phyloP scores from a whole-genome alignment of 2,113 vertebrate genomes.

The Mixornis gularis region DNA sequence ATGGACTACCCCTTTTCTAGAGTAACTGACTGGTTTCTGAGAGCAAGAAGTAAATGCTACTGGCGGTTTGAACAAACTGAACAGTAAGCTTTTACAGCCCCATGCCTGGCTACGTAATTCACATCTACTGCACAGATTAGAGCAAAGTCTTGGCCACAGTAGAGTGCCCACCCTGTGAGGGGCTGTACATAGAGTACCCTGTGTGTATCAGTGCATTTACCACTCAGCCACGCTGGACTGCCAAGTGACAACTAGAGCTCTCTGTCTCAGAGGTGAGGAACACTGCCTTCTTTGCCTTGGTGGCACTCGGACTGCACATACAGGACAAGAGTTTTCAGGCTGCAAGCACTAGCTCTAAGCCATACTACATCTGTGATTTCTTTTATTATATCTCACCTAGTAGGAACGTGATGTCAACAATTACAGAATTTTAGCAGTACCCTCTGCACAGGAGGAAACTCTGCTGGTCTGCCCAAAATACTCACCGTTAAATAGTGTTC shows the following conservation, averaged over 20 bases:
- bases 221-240: accelerated
- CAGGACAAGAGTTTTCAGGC: not conserved
- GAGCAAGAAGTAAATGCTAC: not conserved
- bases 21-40: not conserved
- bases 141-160: not conserved
- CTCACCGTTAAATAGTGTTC: slow-evolving; percentile 79
- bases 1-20: not conserved
- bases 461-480: not conserved
- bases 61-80: not conserved
- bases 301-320: not conserved
- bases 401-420: not conserved
- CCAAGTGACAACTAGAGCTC: not conserved
- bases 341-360: not conserved
- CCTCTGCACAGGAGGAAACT: not conserved
- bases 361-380: not conserved
- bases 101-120: not conserved
- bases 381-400: not conserved
- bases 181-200: not conserved
- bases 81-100: not conserved
- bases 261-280: not conserved
- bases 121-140: not conserved
- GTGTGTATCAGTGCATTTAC: not conserved
- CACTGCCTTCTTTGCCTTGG: not conserved
- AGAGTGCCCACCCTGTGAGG: not conserved
- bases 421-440: not conserved